phyloP scores from a whole-genome alignment of 2,113 vertebrate species.

The Pleuronectes platessa region DNA sequence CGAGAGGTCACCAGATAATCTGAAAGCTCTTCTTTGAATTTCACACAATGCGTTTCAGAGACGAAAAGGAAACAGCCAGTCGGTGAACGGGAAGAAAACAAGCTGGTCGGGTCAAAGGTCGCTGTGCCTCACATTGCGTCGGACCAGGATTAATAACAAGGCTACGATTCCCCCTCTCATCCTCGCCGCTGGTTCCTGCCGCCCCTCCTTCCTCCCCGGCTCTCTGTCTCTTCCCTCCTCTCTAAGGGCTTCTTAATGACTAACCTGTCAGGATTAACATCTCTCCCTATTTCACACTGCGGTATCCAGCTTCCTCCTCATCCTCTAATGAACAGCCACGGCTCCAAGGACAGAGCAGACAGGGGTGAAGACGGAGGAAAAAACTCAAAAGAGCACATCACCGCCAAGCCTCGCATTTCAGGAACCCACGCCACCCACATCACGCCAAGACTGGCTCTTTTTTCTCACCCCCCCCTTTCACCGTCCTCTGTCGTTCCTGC shows the following conservation, averaged over 20 bases:
- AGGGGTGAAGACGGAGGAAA: slow-evolving; percentile 64
- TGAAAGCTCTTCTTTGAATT: slow-evolving; percentile 31
- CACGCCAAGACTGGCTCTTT: slow-evolving; percentile 26
- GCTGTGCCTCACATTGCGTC: slow-evolving; percentile 37
- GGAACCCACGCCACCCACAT: slow-evolving; percentile 30
- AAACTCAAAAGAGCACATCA: slow-evolving; percentile 52
- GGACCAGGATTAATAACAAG: slow-evolving; percentile 52
- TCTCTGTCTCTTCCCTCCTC: slow-evolving; percentile 52
- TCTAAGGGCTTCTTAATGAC: slow-evolving; percentile 73
- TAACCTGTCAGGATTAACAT: slow-evolving; percentile 78
- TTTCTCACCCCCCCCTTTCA: slow-evolving; percentile 42
- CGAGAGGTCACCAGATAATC: slow-evolving; percentile 31
- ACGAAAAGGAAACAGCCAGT: slow-evolving; percentile 13
- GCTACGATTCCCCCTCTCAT: slow-evolving; percentile 10
- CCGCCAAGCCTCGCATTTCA: slow-evolving; percentile 64
- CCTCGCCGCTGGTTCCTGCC: slow-evolving; percentile 5
- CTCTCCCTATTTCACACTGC: slow-evolving; percentile 70
- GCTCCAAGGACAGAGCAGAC: slow-evolving; percentile 71
- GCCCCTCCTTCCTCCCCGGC: not conserved
- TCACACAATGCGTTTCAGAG: slow-evolving; percentile 14
- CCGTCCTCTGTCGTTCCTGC: slow-evolving; percentile 48
- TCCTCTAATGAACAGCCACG: slow-evolving; percentile 68
- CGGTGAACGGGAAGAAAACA: slow-evolving; percentile 19
- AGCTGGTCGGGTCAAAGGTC: slow-evolving; percentile 49
- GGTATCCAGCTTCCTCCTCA: slow-evolving; percentile 63